Conservation (phyloP, 92 coral and sea anemone genomes). For the Paramuricea clavata region DNA sequence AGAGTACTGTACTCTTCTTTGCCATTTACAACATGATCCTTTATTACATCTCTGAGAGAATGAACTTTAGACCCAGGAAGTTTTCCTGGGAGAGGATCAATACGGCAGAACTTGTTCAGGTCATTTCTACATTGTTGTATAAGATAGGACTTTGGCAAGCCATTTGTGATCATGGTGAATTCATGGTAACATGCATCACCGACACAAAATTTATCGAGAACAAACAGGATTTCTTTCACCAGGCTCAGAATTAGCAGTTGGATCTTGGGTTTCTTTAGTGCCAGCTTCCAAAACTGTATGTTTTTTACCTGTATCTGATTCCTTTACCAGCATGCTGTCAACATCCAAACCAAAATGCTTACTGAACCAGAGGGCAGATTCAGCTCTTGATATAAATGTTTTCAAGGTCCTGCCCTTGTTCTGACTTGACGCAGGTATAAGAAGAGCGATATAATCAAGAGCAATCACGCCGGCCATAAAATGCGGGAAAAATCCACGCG, state of each 20-base stretch:
- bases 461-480: slow-evolving; percentile 10
- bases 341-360: neutral
- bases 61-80: neutral
- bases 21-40: slow-evolving; percentile 48
- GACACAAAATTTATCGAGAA: neutral
- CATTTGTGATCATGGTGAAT: neutral
- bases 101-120: neutral
- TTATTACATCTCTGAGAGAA: no score
- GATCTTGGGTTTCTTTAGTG: neutral
- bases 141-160: neutral
- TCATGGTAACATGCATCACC: neutral
- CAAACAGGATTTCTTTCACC: neutral
- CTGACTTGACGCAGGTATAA: neutral
- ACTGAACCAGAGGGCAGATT: neutral
- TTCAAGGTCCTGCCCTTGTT: neutral
- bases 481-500: neutral
- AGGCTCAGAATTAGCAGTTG: neutral
- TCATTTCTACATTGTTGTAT: neutral
- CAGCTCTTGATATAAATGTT: neutral
- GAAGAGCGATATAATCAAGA: neutral
- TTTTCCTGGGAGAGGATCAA: neutral
- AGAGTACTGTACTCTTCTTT: slow-evolving; percentile 54
- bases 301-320: neutral
- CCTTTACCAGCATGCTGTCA: neutral
- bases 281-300: neutral